These are phyloP conservation scores for Jacana jacana DNA, from an alignment of 2,113 vertebrate species.

Conservation along the genomic window DNA sequence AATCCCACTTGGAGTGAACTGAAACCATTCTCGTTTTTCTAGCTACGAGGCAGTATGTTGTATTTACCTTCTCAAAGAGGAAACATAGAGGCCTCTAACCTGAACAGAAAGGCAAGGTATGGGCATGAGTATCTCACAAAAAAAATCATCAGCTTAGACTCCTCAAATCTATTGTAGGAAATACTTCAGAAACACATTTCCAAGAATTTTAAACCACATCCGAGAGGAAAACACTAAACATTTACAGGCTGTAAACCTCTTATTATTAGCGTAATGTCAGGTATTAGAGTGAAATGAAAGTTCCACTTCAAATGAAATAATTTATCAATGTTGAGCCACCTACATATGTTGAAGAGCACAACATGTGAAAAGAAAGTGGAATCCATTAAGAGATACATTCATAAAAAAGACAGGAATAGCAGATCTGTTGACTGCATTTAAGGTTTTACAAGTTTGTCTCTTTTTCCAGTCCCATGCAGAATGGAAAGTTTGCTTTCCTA, in stretches of 20 bases:
- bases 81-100: conserved; percentile 9
- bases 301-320: not conserved
- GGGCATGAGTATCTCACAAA: not conserved
- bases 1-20: not conserved
- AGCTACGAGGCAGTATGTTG: not conserved
- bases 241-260: not conserved
- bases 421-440: not conserved
- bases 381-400: not conserved
- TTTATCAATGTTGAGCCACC: not conserved
- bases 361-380: not conserved
- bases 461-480: not conserved
- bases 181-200: not conserved
- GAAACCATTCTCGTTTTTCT: not conserved
- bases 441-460: not conserved
- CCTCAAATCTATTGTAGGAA: not conserved
- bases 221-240: not conserved
- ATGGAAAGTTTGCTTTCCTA: not conserved
- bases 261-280: conserved; percentile 2
- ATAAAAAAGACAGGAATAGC: not conserved
- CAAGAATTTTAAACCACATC: conserved; percentile 25
- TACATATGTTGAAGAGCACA: not conserved
- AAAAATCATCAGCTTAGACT: not conserved
- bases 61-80: conserved; percentile 7
- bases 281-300: not conserved
- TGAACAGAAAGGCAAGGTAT: conserved; percentile 5